These are phyloP conservation scores for Patagioenas fasciata DNA, from an alignment of 2,113 vertebrate species.

Conservation along the genomic window DNA sequence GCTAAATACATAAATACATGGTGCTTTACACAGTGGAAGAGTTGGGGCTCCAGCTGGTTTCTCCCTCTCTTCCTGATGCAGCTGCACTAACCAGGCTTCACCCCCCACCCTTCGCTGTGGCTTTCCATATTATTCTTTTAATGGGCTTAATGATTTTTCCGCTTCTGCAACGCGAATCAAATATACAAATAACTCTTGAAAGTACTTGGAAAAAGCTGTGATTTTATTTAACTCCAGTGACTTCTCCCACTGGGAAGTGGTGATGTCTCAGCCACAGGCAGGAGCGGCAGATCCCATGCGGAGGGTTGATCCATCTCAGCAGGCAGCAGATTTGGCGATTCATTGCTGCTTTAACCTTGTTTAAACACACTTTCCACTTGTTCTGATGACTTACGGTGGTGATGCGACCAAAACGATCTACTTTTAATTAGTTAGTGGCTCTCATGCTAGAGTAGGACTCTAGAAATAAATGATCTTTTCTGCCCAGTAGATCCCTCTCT, in stretches of 20 bases:
- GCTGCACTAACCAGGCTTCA: neutral
- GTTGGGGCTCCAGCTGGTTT: neutral
- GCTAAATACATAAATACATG: neutral
- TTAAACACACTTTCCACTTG: neutral
- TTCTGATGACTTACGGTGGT: neutral
- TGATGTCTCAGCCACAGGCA: neutral
- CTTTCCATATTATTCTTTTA: neutral
- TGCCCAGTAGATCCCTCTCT: neutral
- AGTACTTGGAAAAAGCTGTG: neutral
- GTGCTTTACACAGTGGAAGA: neutral
- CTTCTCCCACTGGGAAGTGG: neutral
- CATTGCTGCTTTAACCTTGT: neutral
- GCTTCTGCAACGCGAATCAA: slow-evolving; percentile 12
- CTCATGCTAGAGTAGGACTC: neutral
- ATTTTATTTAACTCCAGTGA: neutral
- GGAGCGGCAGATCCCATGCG: neutral
- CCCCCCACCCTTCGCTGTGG: neutral
- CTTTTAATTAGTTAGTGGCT: neutral
- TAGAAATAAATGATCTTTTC: neutral
- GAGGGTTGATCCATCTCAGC: neutral
- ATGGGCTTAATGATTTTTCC: slow-evolving; percentile 40
- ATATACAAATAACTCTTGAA: slow-evolving; percentile 18
- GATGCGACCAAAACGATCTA: neutral
- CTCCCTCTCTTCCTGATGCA: neutral
- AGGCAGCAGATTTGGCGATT: neutral